Base-by-base conservation (phyloP, 2,888 invertebrate genomes). In the Ormyrus thymus region DNA sequence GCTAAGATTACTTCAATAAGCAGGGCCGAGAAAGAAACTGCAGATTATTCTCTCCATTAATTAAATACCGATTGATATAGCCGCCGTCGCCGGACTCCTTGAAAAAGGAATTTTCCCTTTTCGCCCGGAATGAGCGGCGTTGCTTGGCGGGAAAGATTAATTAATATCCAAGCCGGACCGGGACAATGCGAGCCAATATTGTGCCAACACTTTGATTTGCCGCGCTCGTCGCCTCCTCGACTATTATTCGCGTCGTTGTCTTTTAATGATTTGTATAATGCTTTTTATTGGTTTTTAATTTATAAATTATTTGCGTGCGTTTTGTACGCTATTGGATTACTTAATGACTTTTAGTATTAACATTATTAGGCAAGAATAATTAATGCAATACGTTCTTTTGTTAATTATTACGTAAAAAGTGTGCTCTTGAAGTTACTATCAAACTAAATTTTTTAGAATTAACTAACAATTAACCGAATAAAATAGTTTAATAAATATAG, bases 31-130 rank as follows among this genome's bases (percentile, higher is more conserved):
- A 53, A 9, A 53, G 10, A 11, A 48, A 53, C 61, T 76, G 79
- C 55, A 62, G 81, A 83, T 83, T 79, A 77, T 83, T 80, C 59
- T 66, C 69, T 76, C 62, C 81, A 80, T 83, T 83, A 83, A 83
- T 84, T 83, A 82, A 83, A 83, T 84, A 82, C 81, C 80, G 46
- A 59, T 72, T 13, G 65, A 66, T 61, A 59, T 56, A 58, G 46
- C 11, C 55, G 56, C 6, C 29, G n/a, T 15, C 29, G 13, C n/a
- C 56, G 56, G 55, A 15, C 43, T 66, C n/a, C 56, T 74, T 66
- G 55, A 65, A 55, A 66, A 50, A 65, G 61, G 65, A 74, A 66
- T 75, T 66, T 68, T 29, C 13, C 70, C 29, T 70, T n/a, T 13
- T 70, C 70, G 15, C 43, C 29, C 8, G n/a, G 70, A 70, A 50